Evolutionary conservation across 23 tunicate species (phyloP).

Genomic region (Pegea sp.): DNA sequence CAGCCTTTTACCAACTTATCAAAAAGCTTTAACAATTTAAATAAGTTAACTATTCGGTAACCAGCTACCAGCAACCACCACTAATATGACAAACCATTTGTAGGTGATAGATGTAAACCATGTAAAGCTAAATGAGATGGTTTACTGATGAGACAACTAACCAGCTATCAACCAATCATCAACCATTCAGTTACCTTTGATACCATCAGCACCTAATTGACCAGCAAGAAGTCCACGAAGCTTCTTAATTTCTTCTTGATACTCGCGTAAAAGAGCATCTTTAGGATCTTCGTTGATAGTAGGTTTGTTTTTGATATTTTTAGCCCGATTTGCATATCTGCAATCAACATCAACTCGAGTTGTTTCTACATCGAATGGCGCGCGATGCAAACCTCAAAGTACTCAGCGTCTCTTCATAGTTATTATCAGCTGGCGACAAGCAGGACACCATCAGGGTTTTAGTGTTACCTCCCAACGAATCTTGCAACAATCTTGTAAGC

Average conservation of each 20-base stretch:
- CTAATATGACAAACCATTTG: no score
- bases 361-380: not conserved
- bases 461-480: conserved; percentile 97
- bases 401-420: conserved; percentile 94
- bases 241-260: conserved; percentile 94
- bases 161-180: no score
- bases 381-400: conserved; percentile 49
- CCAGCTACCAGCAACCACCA: no score
- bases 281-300: conserved; percentile 98
- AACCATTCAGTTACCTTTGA: conserved; percentile 45
- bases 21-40: no score
- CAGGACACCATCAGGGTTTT: conserved; percentile 97
- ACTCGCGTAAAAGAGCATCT: conserved; percentile 90
- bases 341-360: not conserved
- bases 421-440: conserved; percentile 93
- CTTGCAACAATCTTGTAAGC: conserved; percentile 85
- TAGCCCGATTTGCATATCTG: conserved; percentile 98
- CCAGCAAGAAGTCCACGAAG: conserved; percentile 73
- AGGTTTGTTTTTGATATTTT: conserved; percentile 99
- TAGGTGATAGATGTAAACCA: no score
- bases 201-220: conserved; percentile 87
- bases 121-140: no score
- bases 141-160: no score
- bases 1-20: no score
- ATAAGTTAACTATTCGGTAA: no score